Base-by-base conservation (phyloP, 2,113 vertebrate species). In the Mastomys natalensis region DNA sequence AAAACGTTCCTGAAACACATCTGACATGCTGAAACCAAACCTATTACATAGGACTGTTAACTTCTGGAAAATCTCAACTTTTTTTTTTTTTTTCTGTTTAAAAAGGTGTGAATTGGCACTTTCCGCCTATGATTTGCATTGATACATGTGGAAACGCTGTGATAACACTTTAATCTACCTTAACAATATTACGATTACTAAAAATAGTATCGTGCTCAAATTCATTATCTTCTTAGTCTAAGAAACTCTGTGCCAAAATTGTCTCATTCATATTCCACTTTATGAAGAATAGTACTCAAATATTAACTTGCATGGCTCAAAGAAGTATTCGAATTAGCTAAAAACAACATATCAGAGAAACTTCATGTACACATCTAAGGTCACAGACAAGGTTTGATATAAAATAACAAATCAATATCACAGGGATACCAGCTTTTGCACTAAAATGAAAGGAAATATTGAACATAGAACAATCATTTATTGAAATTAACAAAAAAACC, bases 371-470 rank as follows among this genome's bases (percentile, higher is more conserved):
- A 9, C 12, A n/a, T 16, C 26, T 92, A 76, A 45, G 21, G 7
- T 78, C 34, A 51, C 5, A 73, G 0, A 3, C 53, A 66, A 89
- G 68, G 62, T 77, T 2, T 64, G 68, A 87, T 15, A 22, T 37
- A 31, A n/a, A 90, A 31, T 85, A 72, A 37, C 3, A 29, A 58
- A 24, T 92, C 3, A 91, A 51, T 43, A 90, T 55, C 2, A 1
- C 1, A 78, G 1, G 53, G 5, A 66, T n/a, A 5, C 21, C 4
- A 53, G 9, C 7, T 29, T 64, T 74, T 11, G 3, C 24, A 1
- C 34, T 1, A 3, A 7, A 3, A 9, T 60, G 31, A 1, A 0
- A 3, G 37, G 0, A 21, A 8, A 19, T 0, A 82, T 1, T 73
- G n/a, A 29, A 40, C 48, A 82, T 0, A 60, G 12, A 16, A 64